A percentile compares a stretch with the other conserved stretches of the same genome.
Evolutionary conservation across 2,113 vertebrate genomes (phyloP).

Genomic region (Varanus komodoensis): DNA sequence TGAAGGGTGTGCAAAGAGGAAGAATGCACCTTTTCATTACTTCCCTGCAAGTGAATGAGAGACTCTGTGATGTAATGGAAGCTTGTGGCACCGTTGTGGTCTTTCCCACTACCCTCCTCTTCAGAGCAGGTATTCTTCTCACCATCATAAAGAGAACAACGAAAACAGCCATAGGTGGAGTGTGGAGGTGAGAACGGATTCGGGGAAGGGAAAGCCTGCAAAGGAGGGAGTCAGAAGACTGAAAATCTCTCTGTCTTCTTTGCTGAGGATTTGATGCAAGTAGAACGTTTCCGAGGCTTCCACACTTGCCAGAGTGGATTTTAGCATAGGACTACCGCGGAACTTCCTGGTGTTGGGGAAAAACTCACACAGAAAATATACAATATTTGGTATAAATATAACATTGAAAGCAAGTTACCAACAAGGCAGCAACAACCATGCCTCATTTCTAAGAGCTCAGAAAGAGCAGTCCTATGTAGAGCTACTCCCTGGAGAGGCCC

Average conservation of each 20-base stretch:
- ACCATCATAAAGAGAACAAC: conserved; percentile 1
- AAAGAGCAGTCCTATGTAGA: too few relatives aligned
- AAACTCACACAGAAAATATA: too few relatives aligned
- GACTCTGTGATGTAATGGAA: conserved; percentile 14
- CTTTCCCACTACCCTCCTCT: conserved; percentile 8
- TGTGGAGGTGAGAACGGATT: not conserved
- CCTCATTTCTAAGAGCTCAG: too few relatives aligned
- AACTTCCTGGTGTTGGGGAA: too few relatives aligned
- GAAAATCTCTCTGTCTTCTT: too few relatives aligned
- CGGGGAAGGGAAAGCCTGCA: not conserved
- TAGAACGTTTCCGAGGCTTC: not conserved
- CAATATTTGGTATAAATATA: too few relatives aligned
- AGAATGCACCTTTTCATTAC: conserved; percentile 56
- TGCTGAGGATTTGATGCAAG: not conserved
- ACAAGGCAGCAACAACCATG: too few relatives aligned
- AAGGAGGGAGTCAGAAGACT: not conserved
- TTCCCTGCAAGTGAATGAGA: not conserved
- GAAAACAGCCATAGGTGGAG: not conserved
- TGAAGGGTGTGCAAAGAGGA: not conserved
- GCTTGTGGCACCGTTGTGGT: not conserved
- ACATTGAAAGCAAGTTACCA: too few relatives aligned
- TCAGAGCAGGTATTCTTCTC: not conserved
- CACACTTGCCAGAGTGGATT: not conserved
- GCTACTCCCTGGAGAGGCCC: too few relatives aligned
- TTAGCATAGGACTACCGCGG: not conserved